A percentile compares a stretch with the other conserved stretches of the same genome.
Evolutionary conservation across 1,140 invertebrate species (phyloP).

Genomic region (Gryllus bimaculatus): DNA sequence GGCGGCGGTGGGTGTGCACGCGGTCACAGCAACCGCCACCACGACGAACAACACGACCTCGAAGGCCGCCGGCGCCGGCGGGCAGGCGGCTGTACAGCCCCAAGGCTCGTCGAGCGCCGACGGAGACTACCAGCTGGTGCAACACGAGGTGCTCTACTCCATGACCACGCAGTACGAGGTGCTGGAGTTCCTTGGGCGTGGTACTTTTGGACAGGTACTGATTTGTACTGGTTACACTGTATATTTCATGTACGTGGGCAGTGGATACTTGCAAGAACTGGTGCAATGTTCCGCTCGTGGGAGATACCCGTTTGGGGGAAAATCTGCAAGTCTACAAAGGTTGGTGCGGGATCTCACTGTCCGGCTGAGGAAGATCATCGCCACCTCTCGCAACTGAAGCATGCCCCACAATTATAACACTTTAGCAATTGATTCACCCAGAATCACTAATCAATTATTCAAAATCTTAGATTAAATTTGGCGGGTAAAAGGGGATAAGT

Average conservation of each 20-base stretch:
- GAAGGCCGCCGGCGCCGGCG: conserved; percentile 42
- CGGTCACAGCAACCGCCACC: conserved; percentile 19
- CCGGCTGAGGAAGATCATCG: no score
- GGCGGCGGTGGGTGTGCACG: conserved; percentile 20
- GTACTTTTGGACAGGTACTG: conserved; percentile 93
- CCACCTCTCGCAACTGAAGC: no score
- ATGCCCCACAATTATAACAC: no score
- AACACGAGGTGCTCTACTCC: conserved; percentile 96
- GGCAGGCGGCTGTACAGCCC: conserved; percentile 27
- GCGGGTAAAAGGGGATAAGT: no score
- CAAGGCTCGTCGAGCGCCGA: conserved; percentile 60
- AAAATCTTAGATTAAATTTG: no score
- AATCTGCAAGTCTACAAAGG: not conserved
- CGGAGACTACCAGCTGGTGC: conserved; percentile 95
- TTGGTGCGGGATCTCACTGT: no score
- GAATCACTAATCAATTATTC: no score
- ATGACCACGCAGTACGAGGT: conserved; percentile 91
- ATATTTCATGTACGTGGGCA: not conserved
- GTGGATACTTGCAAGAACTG: not conserved
- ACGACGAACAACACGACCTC: conserved; percentile 59
- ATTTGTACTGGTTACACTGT: no score
- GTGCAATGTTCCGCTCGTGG: no score
- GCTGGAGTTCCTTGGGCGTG: conserved; percentile 94
- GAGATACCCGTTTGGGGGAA: no score
- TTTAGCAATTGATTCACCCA: no score